These are phyloP conservation scores for Drosophila kuntzei DNA, from an alignment of 2,888 invertebrate genomes.

Conservation along the genomic window DNA sequence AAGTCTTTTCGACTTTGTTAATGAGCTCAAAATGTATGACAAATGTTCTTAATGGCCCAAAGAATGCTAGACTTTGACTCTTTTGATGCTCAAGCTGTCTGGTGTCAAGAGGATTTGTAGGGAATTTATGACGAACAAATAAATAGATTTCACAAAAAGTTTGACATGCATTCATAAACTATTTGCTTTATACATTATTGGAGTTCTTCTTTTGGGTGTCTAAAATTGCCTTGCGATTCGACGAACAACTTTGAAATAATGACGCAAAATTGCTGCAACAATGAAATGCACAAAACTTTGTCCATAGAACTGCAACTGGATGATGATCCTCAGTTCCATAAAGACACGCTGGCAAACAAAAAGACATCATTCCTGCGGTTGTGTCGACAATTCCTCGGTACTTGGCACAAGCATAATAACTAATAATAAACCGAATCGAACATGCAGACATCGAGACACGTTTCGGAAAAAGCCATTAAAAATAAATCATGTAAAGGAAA, in stretches of 20 bases:
- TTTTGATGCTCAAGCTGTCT: constrained; percentile 45
- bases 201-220: background rate
- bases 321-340: constrained; percentile 17
- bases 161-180: constrained; percentile 19
- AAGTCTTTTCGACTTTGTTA: constrained; percentile 34
- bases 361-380: constrained; percentile 52
- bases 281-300: constrained; percentile 42
- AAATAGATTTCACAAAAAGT: constrained; percentile 35
- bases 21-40: constrained; percentile 65
- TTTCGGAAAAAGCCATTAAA: constrained; percentile 62
- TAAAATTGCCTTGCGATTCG: constrained; percentile 18
- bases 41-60: constrained; percentile 65
- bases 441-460: constrained; percentile 45
- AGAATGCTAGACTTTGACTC: constrained; percentile 36
- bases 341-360: constrained; percentile 1
- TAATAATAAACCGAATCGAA: constrained; percentile 61
- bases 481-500: constrained; percentile 57
- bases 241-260: constrained; percentile 29
- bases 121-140: constrained; percentile 36
- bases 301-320: constrained; percentile 27
- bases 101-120: constrained; percentile 44
- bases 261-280: constrained; percentile 33
- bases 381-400: constrained; percentile 41
- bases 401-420: constrained; percentile 60
- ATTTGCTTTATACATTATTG: constrained; percentile 5